Conservation (phyloP, 2,797 vertebrate genomes). For the Nyctalus aviator region DNA sequence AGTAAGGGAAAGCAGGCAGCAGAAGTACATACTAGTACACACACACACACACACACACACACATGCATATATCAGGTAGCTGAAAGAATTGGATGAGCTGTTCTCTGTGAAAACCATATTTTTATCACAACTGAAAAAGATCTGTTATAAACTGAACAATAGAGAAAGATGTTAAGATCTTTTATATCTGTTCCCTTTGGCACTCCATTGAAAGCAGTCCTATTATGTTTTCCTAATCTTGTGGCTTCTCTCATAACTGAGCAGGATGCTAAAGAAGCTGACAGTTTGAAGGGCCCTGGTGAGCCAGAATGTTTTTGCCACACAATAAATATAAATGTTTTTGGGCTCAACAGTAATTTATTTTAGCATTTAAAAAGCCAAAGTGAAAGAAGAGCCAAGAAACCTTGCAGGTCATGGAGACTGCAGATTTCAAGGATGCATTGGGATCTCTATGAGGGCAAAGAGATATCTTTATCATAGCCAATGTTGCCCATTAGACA, state of each 20-base stretch:
- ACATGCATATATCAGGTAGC: neutral
- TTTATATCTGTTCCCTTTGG: conserved; percentile 63
- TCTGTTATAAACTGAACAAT: conserved; percentile 50
- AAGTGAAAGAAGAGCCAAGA: neutral
- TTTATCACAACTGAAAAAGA: conserved; percentile 63
- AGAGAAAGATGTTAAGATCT: conserved; percentile 72
- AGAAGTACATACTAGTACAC: neutral
- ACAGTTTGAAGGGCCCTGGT: conserved; percentile 35
- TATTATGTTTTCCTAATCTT: conserved; percentile 47
- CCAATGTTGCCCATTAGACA: neutral
- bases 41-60: no score
- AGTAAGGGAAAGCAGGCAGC: conserved; percentile 8
- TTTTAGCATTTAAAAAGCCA: conserved; percentile 66
- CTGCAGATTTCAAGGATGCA: neutral
- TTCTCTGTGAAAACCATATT: conserved; percentile 64
- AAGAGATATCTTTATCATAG: conserved; percentile 29
- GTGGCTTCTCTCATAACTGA: conserved; percentile 64
- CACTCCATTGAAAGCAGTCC: neutral
- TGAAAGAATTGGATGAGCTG: conserved; percentile 52
- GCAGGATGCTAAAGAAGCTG: conserved; percentile 30
- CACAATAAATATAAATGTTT: conserved; percentile 74
- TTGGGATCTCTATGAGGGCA: neutral
- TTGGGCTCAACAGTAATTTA: conserved; percentile 58
- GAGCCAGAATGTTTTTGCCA: conserved; percentile 52
- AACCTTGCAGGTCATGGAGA: neutral